These are phyloP conservation scores for Xanthia icteritia DNA, from an alignment of 2,888 invertebrate species.

Conservation along the genomic window DNA sequence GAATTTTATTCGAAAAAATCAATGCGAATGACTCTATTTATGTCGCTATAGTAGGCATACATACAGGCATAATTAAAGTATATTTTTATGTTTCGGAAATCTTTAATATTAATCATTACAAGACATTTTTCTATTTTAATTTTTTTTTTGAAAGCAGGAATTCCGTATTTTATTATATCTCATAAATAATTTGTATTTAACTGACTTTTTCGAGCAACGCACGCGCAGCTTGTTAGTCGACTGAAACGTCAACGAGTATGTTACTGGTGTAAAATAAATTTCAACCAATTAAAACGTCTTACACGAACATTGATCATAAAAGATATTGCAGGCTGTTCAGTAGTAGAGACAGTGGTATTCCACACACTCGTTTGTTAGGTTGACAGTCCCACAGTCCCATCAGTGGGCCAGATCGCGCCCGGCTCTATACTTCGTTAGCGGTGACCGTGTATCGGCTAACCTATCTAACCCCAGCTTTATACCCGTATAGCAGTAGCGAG, in stretches of 20 bases:
- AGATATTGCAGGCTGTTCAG: constrained; percentile 29
- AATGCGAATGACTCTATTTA: too few relatives aligned
- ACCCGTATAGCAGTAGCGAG: constrained; percentile 25
- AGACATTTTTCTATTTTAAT: background rate
- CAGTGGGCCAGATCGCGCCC: constrained; percentile 55
- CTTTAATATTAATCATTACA: background rate
- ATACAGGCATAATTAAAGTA: background rate
- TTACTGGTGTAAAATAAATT: constrained; percentile 36
- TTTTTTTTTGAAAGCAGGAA: background rate
- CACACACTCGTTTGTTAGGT: constrained; percentile 40
- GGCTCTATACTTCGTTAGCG: constrained; percentile 75
- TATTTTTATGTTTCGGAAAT: background rate
- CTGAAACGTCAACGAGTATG: constrained; percentile 1
- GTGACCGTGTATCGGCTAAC: constrained; percentile 75
- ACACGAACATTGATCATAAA: constrained; percentile 45
- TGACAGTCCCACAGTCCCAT: constrained; percentile 43
- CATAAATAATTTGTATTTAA: constrained; percentile 4
- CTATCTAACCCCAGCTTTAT: constrained; percentile 71
- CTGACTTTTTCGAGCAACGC: background rate
- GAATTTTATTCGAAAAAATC: too few relatives aligned
- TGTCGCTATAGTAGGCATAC: too few relatives aligned
- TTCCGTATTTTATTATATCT: constrained; percentile 9
- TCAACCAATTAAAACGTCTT: constrained; percentile 49
- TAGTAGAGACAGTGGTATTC: constrained; percentile 51
- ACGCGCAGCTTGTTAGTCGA: constrained; percentile 29